Conservation (phyloP, 1,140 invertebrate species). For the Aphis craccivora region DNA sequence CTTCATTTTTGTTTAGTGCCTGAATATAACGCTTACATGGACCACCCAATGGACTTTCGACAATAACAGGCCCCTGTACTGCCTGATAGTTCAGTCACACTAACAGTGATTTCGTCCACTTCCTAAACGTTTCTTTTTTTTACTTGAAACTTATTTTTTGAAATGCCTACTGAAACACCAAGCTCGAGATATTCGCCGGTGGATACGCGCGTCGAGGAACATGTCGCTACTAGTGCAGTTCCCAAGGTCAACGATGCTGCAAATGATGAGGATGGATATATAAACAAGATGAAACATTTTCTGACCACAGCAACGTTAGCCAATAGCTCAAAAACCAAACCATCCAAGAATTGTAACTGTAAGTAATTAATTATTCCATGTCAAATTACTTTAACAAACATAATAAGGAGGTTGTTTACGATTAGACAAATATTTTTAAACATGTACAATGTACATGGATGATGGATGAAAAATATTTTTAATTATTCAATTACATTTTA, state of each 20-base stretch:
- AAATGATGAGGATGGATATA: not conserved
- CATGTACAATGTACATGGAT: not conserved
- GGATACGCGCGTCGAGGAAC: not conserved
- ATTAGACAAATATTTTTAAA: not conserved
- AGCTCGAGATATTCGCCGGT: conserved; percentile 37
- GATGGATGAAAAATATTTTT: not conserved
- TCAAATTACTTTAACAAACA: not conserved
- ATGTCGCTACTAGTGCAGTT: not conserved
- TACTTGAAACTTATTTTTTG: not conserved
- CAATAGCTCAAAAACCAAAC: not conserved
- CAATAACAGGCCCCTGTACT: not conserved
- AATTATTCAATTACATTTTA: not conserved
- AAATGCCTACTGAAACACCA: not conserved
- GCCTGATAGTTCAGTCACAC: not conserved
- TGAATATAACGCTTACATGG: not conserved
- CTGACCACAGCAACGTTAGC: conserved; percentile 20
- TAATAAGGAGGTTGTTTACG: not conserved
- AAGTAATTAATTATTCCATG: not conserved
- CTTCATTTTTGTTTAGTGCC: not conserved
- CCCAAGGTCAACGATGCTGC: not conserved
- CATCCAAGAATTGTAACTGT: conserved; percentile 40
- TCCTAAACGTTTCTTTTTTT: not conserved
- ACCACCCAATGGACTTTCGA: not conserved
- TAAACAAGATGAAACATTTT: conserved; percentile 33
- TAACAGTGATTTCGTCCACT: not conserved